phyloP scores from a whole-genome alignment of 1,140 invertebrate genomes.

The Schlechtendalia chinensis region DNA sequence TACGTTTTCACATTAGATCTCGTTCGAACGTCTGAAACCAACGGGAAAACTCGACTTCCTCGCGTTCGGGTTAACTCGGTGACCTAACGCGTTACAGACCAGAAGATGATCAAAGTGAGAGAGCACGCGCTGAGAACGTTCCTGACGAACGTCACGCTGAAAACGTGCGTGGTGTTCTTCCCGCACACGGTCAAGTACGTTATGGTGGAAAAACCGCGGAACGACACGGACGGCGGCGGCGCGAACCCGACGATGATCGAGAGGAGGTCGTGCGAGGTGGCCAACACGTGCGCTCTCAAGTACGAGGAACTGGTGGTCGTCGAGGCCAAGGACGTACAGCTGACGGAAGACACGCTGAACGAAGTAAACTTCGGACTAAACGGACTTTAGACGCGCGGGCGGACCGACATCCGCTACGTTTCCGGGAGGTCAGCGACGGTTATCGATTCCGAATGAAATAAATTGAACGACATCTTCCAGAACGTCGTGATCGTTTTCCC shows the following conservation, averaged over 20 bases:
- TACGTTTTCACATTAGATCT: too few species aligned
- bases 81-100: conserved; percentile 35
- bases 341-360: conserved; percentile 50
- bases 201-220: conserved; percentile 46
- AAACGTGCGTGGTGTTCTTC: conserved; percentile 53
- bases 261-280: conserved; percentile 10
- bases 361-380: conserved; percentile 51
- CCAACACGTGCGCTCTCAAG: conserved; percentile 40
- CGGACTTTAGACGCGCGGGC: too few species aligned
- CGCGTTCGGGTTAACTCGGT: too few species aligned
- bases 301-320: conserved; percentile 49
- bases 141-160: conserved; percentile 35
- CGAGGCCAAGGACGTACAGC: conserved; percentile 52
- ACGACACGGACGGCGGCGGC: conserved; percentile 39
- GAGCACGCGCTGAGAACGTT: conserved; percentile 50
- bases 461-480: too few species aligned
- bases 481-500: too few species aligned
- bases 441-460: too few species aligned
- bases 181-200: conserved; percentile 52
- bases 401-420: too few species aligned
- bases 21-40: too few species aligned
- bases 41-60: too few species aligned
- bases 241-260: conserved; percentile 50
- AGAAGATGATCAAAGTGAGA: conserved; percentile 51
- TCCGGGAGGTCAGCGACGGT: too few species aligned